A percentile compares a stretch with the other conserved stretches of the same genome.
These are phyloP conservation scores for Callorhinus ursinus DNA, from an alignment of 2,113 vertebrate species.

Conservation along the genomic window DNA sequence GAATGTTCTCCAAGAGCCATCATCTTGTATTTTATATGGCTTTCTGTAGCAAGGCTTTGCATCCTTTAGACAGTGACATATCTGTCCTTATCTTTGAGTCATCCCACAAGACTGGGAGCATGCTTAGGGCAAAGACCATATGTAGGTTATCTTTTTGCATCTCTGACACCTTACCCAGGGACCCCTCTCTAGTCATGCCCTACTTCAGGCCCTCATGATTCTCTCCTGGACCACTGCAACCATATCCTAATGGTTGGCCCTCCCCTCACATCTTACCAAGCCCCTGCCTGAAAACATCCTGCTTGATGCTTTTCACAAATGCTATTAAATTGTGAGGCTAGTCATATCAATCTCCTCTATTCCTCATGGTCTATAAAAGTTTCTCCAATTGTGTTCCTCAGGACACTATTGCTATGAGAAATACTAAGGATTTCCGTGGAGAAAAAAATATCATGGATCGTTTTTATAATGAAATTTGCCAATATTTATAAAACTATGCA, in stretches of 20 bases:
- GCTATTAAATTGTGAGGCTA: not conserved
- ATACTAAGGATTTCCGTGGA: not conserved
- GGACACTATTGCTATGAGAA: not conserved
- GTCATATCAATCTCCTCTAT: not conserved
- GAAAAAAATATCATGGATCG: not conserved
- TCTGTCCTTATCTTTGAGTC: not conserved
- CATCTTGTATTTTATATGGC: not conserved
- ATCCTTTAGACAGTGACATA: not conserved
- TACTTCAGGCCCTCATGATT: not conserved
- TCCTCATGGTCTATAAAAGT: not conserved
- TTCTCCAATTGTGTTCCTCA: not conserved
- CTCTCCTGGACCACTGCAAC: not conserved
- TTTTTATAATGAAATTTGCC: not conserved
- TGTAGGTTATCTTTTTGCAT: not conserved
- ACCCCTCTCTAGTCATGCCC: not conserved
- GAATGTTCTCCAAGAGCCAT: not conserved
- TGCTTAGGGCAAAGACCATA: not conserved
- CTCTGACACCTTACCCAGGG: not conserved
- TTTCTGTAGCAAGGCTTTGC: not conserved
- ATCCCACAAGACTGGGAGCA: not conserved
- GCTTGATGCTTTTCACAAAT: not conserved
- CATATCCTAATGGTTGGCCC: too few relatives aligned
- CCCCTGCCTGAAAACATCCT: not conserved
- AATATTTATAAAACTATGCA: not conserved
- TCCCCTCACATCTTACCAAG: rapidly evolving